These are phyloP conservation scores for Cheilosia soror DNA, from an alignment of 2,888 invertebrate species.

Conservation along the genomic window DNA sequence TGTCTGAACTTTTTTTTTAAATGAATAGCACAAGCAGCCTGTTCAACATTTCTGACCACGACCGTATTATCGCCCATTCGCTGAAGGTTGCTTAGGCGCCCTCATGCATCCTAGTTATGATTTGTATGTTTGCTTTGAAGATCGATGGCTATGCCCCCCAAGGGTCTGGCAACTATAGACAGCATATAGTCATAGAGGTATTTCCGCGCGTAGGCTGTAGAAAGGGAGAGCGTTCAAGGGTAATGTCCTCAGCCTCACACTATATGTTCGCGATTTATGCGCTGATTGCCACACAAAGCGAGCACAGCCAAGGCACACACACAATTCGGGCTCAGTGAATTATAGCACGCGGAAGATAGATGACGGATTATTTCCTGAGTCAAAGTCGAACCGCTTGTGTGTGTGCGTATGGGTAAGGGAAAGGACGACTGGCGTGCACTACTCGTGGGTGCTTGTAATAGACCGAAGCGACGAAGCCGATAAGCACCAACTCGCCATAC, in stretches of 20 bases:
- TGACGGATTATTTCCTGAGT: conserved; percentile 72
- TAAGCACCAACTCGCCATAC: conserved; percentile 25
- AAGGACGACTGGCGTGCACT: conserved; percentile 42
- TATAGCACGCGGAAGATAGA: conserved; percentile 75
- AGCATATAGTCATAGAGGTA: not conserved
- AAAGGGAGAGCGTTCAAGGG: conserved; percentile 68
- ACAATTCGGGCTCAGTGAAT: conserved; percentile 45
- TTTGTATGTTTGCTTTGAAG: conserved; percentile 74
- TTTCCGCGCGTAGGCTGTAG: conserved; percentile 60
- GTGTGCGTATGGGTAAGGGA: not conserved
- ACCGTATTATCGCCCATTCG: conserved; percentile 30
- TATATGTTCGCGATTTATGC: conserved; percentile 69
- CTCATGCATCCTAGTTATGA: conserved; percentile 70
- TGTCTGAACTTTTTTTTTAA: no score
- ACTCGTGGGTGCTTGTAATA: conserved; percentile 67
- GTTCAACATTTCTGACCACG: conserved; percentile 5
- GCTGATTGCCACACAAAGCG: conserved; percentile 73
- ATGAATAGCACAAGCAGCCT: no score
- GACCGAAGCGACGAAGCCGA: conserved; percentile 28
- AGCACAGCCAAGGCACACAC: conserved; percentile 10
- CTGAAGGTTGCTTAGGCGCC: conserved; percentile 54
- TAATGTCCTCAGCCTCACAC: conserved; percentile 73
- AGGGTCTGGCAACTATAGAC: conserved; percentile 33
- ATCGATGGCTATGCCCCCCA: conserved; percentile 65
- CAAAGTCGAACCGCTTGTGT: conserved; percentile 25